Percentiles rank a stretch among this genome's conserved stretches.
phyloP scores from a whole-genome alignment of 2,797 vertebrate genomes.

The Glyptemys insculpta region DNA sequence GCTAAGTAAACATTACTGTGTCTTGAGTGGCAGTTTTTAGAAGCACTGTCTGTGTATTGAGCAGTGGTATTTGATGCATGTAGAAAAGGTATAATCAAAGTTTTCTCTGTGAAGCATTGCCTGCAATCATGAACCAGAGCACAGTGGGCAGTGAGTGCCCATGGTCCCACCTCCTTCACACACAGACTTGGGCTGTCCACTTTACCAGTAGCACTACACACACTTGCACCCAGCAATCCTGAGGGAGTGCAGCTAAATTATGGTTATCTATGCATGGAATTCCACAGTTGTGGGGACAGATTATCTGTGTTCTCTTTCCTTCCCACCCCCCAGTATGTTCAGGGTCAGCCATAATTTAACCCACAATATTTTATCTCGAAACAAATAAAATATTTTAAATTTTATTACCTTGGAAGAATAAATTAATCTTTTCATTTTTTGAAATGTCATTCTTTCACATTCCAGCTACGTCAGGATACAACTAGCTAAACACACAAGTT shows the following conservation, averaged over 20 bases:
- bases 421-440: neutral
- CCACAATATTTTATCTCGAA: neutral
- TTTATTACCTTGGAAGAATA: neutral
- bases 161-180: neutral
- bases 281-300: neutral
- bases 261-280: neutral
- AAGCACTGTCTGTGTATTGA: neutral
- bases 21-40: neutral
- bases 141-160: neutral
- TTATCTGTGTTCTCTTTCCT: neutral
- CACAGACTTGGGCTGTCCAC: neutral
- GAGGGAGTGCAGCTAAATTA: neutral
- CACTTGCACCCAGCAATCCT: neutral
- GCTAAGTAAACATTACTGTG: neutral
- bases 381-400: neutral
- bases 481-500: neutral
- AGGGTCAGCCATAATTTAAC: neutral
- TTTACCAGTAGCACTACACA: neutral
- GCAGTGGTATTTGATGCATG: neutral
- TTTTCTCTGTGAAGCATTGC: neutral
- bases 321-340: accelerated
- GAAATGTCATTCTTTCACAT: neutral
- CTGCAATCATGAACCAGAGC: neutral
- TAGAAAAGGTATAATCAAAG: neutral
- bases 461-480: neutral